A percentile compares a stretch with the other conserved stretches of the same genome.
These are phyloP conservation scores for Agelaius phoeniceus DNA, from an alignment of 2,113 vertebrate genomes.

Conservation along the genomic window DNA sequence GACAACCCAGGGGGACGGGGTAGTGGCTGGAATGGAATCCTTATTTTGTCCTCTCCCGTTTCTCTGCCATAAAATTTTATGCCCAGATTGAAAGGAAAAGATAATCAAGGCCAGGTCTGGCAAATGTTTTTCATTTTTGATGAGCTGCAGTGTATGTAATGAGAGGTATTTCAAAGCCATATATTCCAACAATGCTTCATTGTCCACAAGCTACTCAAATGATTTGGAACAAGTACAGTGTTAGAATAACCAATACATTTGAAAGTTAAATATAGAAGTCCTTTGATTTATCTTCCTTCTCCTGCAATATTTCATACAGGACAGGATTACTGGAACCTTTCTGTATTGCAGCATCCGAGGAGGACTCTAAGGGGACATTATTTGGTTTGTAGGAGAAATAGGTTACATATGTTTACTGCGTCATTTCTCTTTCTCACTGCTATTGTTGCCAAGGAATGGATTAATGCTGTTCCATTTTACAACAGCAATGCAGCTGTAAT, in stretches of 20 bases:
- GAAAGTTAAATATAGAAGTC: not conserved
- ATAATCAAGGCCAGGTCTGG: not conserved
- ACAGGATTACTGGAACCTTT: not conserved
- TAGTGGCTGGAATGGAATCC: not conserved
- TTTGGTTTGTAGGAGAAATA: conserved; percentile 14
- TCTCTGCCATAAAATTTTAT: not conserved
- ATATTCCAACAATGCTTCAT: not conserved
- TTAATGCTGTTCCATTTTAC: conserved; percentile 1
- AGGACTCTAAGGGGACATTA: not conserved
- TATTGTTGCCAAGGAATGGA: conserved; percentile 25
- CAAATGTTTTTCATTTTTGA: not conserved
- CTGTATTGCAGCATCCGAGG: not conserved
- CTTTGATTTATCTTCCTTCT: not conserved
- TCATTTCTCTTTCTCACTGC: not conserved
- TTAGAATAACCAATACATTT: not conserved
- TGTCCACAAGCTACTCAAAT: not conserved
- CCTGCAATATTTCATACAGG: not conserved
- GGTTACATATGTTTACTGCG: conserved; percentile 9
- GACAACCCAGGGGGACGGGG: not conserved
- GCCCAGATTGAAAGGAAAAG: not conserved
- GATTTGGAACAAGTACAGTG: not conserved
- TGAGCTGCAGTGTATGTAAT: not conserved
- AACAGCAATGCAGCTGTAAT: conserved; percentile 10
- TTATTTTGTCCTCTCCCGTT: not conserved
- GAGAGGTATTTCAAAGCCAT: not conserved